Evolutionary conservation across 2,888 invertebrate species (phyloP), one percentile per base, ranked within the genome.

Genomic region (Minunthozetes semirufus): DNA sequence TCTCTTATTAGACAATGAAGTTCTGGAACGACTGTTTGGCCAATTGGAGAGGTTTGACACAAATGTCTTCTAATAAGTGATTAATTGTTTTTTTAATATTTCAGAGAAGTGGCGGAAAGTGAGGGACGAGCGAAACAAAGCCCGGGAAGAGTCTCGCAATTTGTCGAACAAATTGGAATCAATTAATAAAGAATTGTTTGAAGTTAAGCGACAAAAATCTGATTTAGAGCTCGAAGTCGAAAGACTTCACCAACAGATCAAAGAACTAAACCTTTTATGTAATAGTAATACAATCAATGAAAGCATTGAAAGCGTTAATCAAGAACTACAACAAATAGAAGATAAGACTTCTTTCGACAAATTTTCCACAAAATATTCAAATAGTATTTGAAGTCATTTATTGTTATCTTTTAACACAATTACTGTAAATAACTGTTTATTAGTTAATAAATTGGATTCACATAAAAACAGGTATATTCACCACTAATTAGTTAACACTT

Each of bases 11-110:
- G 66, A 98, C 97, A 0, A 97, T 98, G 96, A 87, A 95, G 76
- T 98, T 97, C 97, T 98, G 90, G 97, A 95, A 92, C 72, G 97
- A 97, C 83, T 98, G 98, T 83, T 97, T 97, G 0, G 93, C 95
- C 0, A 93, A 93, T 82, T 94, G 94, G 94, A 85, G 94, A 48
- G 59, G 59, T 59, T 27, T 59, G 19, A 17, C 19, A 25, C 27
- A 11, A 27, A 5, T 11, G 19, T 59, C 15, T 22, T 13, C 8
- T 25, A 13, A 59, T 59, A 27, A 4, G 11, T 59, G 6, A 27
- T 1, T 15, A 22, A 27, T 27, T 27, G 9, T 59, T 59, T 1
- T 9, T 27, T 29, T 25, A 2, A 15, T 27, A 15, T 1, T 17
- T 6, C 56, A 59, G 92, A 92, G 82, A 97, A 97, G 82, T 98